Conservation (phyloP, 1,140 invertebrate species). For the Carposina sasakii region DNA sequence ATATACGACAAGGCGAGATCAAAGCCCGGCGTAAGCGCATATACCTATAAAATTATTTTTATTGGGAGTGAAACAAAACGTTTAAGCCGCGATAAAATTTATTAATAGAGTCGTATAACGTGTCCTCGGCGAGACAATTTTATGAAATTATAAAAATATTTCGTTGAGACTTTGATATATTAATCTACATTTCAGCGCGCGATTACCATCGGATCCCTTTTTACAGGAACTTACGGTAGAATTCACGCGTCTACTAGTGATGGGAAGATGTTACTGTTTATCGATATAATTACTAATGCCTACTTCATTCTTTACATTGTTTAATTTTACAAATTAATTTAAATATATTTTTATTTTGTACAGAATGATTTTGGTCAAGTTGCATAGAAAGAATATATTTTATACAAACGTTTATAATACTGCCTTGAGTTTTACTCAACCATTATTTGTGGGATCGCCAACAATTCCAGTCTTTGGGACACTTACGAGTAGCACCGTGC, state of each 20-base stretch:
- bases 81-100: slow-evolving; percentile 56
- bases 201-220: slow-evolving; percentile 39
- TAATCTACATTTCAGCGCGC: slow-evolving; percentile 40
- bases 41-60: slow-evolving; percentile 47
- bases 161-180: slow-evolving; percentile 44
- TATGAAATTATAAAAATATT: slow-evolving; percentile 32
- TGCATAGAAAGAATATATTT: too few species aligned
- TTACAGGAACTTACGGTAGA: slow-evolving; percentile 22
- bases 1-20: slow-evolving; percentile 26
- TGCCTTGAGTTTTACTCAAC: too few species aligned
- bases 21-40: slow-evolving; percentile 32
- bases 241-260: slow-evolving; percentile 26
- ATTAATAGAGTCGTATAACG: slow-evolving; percentile 57
- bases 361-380: too few species aligned
- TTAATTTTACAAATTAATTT: too few species aligned
- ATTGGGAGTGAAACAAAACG: slow-evolving; percentile 48
- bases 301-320: too few species aligned
- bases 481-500: too few species aligned
- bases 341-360: too few species aligned
- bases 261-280: slow-evolving; percentile 11
- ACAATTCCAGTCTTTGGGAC: too few species aligned
- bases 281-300: too few species aligned
- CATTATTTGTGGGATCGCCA: too few species aligned
- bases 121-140: slow-evolving; percentile 38
- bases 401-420: too few species aligned